Conservation (phyloP, 2,113 vertebrate species). For the Cyphomyrus discorhynchus region DNA sequence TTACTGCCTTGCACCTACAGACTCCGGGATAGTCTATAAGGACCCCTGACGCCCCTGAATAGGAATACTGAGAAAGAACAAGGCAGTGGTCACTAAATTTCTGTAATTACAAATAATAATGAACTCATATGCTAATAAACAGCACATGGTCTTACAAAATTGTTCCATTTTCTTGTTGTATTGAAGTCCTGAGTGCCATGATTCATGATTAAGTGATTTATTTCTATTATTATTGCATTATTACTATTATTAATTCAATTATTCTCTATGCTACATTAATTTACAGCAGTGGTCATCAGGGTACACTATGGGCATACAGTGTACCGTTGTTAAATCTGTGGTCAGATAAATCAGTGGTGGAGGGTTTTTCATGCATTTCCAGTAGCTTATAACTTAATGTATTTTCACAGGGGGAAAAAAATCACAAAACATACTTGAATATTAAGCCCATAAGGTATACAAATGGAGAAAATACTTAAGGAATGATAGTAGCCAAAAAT, state of each 20-base stretch:
- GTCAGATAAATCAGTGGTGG: too few species aligned
- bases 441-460: neutral
- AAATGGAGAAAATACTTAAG: neutral
- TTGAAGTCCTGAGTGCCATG: neutral
- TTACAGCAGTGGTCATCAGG: neutral
- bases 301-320: neutral
- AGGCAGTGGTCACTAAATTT: neutral
- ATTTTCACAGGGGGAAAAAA: neutral
- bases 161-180: neutral
- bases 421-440: neutral
- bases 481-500: neutral
- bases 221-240: neutral
- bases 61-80: neutral
- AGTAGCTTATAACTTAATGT: neutral
- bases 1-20: neutral
- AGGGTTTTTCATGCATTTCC: neutral
- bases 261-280: neutral
- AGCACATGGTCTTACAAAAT: neutral
- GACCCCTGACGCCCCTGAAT: neutral
- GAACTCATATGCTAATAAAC: neutral
- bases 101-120: neutral
- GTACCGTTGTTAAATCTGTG: neutral
- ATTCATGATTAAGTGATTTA: neutral
- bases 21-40: neutral
- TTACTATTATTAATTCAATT: neutral